phyloP scores from a whole-genome alignment of 2,888 invertebrate genomes.

The Chelonus formosanus region DNA sequence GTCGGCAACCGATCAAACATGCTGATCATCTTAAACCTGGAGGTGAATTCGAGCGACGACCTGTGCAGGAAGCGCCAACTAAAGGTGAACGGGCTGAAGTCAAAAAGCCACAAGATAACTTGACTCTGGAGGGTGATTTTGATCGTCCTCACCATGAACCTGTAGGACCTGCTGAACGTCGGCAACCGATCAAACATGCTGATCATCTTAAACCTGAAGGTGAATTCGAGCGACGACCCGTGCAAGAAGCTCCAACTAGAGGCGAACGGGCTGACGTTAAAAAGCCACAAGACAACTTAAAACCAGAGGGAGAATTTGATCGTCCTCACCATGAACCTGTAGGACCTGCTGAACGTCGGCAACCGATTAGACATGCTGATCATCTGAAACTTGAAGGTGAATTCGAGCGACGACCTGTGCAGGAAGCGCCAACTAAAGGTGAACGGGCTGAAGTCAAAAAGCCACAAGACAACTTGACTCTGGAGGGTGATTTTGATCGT shows the following conservation, averaged over 20 bases:
- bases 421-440: conserved; percentile 56
- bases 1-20: conserved; percentile 70
- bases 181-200: too few species aligned
- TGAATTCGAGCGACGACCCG: conserved; percentile 63
- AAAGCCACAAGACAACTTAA: conserved; percentile 63
- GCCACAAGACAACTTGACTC: conserved; percentile 58
- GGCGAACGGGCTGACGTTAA: conserved; percentile 63
- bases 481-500: conserved; percentile 66
- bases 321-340: conserved; percentile 47
- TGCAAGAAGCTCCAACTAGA: conserved; percentile 68
- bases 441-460: conserved; percentile 54
- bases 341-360: conserved; percentile 61
- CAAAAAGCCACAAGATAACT: conserved; percentile 65
- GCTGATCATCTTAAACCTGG: conserved; percentile 79
- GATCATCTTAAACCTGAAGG: conserved; percentile 66
- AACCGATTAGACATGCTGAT: conserved; percentile 68
- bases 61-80: conserved; percentile 66
- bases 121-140: too few species aligned
- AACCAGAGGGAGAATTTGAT: conserved; percentile 65
- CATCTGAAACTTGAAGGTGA: conserved; percentile 70
- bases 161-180: too few species aligned
- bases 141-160: too few species aligned
- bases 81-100: conserved; percentile 65
- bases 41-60: conserved; percentile 70
- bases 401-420: conserved; percentile 59